Evolutionary conservation across 2,797 vertebrate genomes (phyloP).

Genomic region (Myotis myotis): DNA sequence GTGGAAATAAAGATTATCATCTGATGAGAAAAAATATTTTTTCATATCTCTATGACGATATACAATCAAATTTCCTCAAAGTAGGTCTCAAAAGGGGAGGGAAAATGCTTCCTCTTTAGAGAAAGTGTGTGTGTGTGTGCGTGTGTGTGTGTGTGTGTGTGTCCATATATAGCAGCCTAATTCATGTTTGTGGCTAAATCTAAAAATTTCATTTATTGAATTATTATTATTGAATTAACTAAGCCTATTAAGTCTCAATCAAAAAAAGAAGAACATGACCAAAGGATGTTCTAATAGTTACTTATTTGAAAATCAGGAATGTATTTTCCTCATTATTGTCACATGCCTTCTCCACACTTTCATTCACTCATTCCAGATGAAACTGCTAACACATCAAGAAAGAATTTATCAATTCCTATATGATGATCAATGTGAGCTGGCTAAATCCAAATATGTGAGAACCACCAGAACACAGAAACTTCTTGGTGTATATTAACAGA

Average conservation of each 20-base stretch:
- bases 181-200: background rate
- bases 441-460: conserved; percentile 8
- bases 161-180: background rate
- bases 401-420: background rate
- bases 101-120: background rate
- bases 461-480: background rate
- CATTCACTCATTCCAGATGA: background rate
- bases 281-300: background rate
- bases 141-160: background rate
- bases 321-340: background rate
- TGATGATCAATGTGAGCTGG: background rate
- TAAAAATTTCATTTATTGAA: conserved; percentile 5
- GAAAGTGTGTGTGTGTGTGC: background rate
- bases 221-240: conserved; percentile 6
- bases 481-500: background rate
- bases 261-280: background rate
- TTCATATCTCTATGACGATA: background rate
- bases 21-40: too few relatives aligned
- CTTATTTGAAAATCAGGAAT: conserved; percentile 21
- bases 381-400: background rate
- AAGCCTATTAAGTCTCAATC: background rate
- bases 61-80: conserved; percentile 34
- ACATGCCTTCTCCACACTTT: background rate
- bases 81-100: background rate
- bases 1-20: too few relatives aligned